Evolutionary conservation across 2,888 invertebrate species (phyloP).

Genomic region (Ceramica pisi): DNA sequence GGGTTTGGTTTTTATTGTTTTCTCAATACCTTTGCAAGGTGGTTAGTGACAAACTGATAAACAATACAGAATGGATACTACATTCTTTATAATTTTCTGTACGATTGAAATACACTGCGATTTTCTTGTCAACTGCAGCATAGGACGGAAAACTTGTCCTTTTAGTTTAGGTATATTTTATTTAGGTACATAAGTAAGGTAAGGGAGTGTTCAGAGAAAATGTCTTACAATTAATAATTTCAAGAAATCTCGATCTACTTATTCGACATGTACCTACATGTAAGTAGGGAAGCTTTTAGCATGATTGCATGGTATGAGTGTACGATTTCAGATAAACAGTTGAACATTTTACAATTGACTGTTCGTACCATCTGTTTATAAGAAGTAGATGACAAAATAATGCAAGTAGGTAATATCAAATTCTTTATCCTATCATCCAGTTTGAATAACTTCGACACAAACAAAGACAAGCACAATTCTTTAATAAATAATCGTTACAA

Average conservation of each 20-base stretch:
- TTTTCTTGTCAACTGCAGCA: slow-evolving; percentile 75
- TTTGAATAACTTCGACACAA: slow-evolving; percentile 62
- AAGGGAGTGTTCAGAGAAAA: slow-evolving; percentile 84
- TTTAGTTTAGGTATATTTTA: slow-evolving; percentile 67
- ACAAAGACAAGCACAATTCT: slow-evolving; percentile 70
- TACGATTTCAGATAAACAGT: slow-evolving; percentile 56
- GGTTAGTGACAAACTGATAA: slow-evolving; percentile 81
- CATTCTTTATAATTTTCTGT: slow-evolving; percentile 72
- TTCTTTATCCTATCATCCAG: slow-evolving; percentile 64
- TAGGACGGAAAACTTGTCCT: slow-evolving; percentile 86
- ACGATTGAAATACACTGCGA: slow-evolving; percentile 71
- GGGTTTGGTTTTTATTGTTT: slow-evolving; percentile 83
- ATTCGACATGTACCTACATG: slow-evolving; percentile 82
- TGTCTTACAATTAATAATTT: slow-evolving; percentile 86
- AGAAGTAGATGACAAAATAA: slow-evolving; percentile 67
- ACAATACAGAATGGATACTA: slow-evolving; percentile 85
- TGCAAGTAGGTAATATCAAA: slow-evolving; percentile 59
- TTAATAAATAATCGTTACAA: slow-evolving; percentile 54
- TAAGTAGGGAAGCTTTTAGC: slow-evolving; percentile 87
- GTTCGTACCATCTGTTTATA: slow-evolving; percentile 58
- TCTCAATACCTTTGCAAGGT: slow-evolving; percentile 89
- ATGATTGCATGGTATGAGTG: slow-evolving; percentile 80
- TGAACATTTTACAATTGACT: slow-evolving; percentile 56
- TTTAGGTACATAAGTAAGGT: slow-evolving; percentile 74
- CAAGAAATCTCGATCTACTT: slow-evolving; percentile 87